A percentile compares a stretch with the other conserved stretches of the same genome.
phyloP scores from a whole-genome alignment of 2,888 invertebrate species.

The Stenotaenia linearis region DNA sequence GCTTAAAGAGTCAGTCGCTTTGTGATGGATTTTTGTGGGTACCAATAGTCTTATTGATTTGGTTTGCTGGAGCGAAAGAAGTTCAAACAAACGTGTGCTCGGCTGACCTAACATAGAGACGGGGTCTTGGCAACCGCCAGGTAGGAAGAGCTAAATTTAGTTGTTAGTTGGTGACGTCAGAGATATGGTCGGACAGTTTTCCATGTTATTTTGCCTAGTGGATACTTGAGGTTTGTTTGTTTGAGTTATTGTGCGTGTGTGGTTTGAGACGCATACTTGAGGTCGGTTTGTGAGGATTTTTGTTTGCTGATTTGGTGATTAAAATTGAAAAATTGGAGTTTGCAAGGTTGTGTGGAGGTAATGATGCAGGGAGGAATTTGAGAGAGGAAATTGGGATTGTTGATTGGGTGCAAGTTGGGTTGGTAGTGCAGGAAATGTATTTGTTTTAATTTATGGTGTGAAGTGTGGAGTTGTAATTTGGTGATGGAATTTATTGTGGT shows the following conservation, averaged over 20 bases:
- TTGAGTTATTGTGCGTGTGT: too few species aligned
- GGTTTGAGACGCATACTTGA: too few species aligned
- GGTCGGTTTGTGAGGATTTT: too few species aligned
- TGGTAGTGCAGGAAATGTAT: not conserved
- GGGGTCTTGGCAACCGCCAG: constrained; percentile 8
- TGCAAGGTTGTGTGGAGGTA: not conserved
- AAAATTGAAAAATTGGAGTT: not conserved
- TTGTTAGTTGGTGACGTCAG: not conserved
- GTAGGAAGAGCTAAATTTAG: not conserved
- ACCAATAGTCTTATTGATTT: constrained; percentile 11
- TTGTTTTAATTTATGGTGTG: too few species aligned
- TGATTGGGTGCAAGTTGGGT: not conserved
- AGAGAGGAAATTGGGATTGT: not conserved
- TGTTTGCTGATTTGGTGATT: not conserved
- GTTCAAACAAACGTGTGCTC: constrained; percentile 12
- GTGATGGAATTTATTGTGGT: too few species aligned
- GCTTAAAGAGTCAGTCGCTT: not conserved
- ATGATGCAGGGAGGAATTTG: not conserved
- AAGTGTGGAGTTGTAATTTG: too few species aligned
- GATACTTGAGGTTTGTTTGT: not conserved
- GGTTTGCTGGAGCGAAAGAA: constrained; percentile 3
- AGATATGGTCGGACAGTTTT: not conserved
- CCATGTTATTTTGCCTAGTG: not conserved
- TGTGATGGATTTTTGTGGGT: not conserved
- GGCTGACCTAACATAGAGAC: not conserved